Evolutionary conservation across 2,113 vertebrate genomes (phyloP), one percentile per base, ranked within the genome.

Genomic region (Paramisgurnus dabryanus): DNA sequence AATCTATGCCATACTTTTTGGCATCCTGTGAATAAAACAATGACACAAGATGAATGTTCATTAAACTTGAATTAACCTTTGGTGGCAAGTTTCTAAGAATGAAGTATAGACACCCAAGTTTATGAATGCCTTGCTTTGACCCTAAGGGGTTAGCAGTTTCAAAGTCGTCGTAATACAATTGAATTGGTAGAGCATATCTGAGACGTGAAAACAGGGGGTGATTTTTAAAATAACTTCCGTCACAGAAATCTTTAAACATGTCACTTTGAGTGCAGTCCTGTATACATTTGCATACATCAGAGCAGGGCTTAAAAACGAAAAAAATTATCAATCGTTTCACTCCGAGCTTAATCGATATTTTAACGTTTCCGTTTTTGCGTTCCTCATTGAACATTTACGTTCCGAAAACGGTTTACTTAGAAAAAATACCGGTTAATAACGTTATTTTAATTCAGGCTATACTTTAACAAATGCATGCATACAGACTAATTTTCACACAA

Each of bases 101-200:
- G 15, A 57, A n/a, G 13, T 57, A 17, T 7, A 57, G 13, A 57
- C 53, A 57, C 5, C 53, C 53, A 57, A 57, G 53, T 57, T 57
- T 57, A 57, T 57, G 53, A n/a, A 57, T 57, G 15, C 15, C 53
- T 17, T 57, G 53, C 11, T 57, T 57, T 57, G 53, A 17, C 11
- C 13, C 53, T 57, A 57, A 57, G 53, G 53, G 53, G 15, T 57
- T n/a, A 57, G 53, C 53, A 1, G 53, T 55, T 55, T 55, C 53
- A 57, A 57, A 57, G 11, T 57, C 15, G 4, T 57, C 53, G 15
- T 15, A 57, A 57, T 57, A 57, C 2, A 67, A 40, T 10, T 67
- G 64, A 67, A 43, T 67, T 67, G 43, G 64, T 43, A 67, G 40
- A 67, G 64, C 39, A 67, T n/a, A 67, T 67, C 15, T 67, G 15